Percentiles rank a stretch among this genome's conserved stretches.
These are phyloP conservation scores for Dendrolimus punctatus DNA, from an alignment of 1,140 invertebrate species.

Conservation along the genomic window DNA sequence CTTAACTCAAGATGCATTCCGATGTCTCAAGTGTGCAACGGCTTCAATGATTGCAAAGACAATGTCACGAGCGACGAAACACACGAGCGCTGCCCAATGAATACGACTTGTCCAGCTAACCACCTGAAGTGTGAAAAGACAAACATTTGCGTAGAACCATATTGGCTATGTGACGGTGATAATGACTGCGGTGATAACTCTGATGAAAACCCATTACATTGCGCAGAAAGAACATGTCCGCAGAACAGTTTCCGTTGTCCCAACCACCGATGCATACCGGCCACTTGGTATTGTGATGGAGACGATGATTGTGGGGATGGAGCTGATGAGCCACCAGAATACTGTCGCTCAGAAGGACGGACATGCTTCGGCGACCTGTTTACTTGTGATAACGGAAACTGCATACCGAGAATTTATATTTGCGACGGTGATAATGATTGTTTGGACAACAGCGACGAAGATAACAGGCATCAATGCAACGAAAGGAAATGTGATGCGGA, in stretches of 20 bases:
- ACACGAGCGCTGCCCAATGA: conserved; percentile 87
- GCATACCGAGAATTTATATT: conserved; percentile 96
- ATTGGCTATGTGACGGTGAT: conserved; percentile 94
- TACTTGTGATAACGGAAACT: conserved; percentile 97
- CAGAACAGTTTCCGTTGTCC: conserved; percentile 93
- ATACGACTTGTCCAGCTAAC: conserved; percentile 89
- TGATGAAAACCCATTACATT: conserved; percentile 93
- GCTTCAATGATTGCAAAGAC: conserved; percentile 95
- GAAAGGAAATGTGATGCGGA: conserved; percentile 93
- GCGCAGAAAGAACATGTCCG: conserved; percentile 90
- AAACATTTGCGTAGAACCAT: conserved; percentile 95
- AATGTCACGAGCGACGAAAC: conserved; percentile 93
- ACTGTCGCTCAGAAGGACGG: conserved; percentile 93
- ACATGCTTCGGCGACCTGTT: conserved; percentile 96
- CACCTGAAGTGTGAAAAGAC: conserved; percentile 94
- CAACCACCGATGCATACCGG: conserved; percentile 90
- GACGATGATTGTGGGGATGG: conserved; percentile 93
- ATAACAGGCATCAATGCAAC: conserved; percentile 92
- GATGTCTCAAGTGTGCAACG: conserved; percentile 90
- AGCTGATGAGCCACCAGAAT: conserved; percentile 91
- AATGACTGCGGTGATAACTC: conserved; percentile 97
- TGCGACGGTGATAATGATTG: conserved; percentile 96
- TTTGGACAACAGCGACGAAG: conserved; percentile 93
- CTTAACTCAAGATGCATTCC: conserved; percentile 92
- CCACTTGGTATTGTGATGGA: conserved; percentile 94